Base-by-base conservation (phyloP, 2,888 invertebrate species). In the Poecilobothrus nobilitatus region DNA sequence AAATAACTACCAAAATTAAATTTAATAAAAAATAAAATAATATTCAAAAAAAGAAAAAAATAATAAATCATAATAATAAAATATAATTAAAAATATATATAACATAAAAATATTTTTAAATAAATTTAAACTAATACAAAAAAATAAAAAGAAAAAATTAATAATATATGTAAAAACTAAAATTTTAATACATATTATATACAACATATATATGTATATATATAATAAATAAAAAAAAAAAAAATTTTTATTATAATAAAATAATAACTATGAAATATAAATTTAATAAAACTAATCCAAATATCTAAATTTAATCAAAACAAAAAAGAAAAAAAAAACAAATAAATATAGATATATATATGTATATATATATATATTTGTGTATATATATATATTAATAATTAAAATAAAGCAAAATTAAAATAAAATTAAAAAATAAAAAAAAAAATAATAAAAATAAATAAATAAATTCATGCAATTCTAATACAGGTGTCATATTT, bases 361-460 rank as follows among this genome's bases (percentile, higher is more conserved):
- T 27, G 5, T 27, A 27, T 27, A 27, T 27, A 27, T 27, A 27
- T 27, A 27, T 27, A 27, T 27, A 27, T 27, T 27, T 27, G 27
- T 27, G 5, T 27, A 27, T 27, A 66, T 62, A 68, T 21, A 22
- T 12, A 67, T 65, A 62, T 61, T 33, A 34, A 62, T 34, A 27
- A 20, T 44, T n/a, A 65, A 9, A n/a, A n/a, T n/a, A n/a, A n/a
- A n/a, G n/a, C n/a, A n/a, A 62, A 67, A 69, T 20, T n/a, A 37
- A 62, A 22, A 73, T 75, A 63, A 73, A 76, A 65, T 41, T 62
- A 68, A 65, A 66, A 66, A n/a, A 44, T 15, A 68, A 65, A n/a
- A 37, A 65, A 65, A 65, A 27, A 21, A 65, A 27, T 61, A 68
- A 65, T 12, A 44, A 68, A 65, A 61, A 66, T 15, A 61, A 41